Conservation (phyloP, 2,113 vertebrate species). For the Oncorhynchus nerka region DNA sequence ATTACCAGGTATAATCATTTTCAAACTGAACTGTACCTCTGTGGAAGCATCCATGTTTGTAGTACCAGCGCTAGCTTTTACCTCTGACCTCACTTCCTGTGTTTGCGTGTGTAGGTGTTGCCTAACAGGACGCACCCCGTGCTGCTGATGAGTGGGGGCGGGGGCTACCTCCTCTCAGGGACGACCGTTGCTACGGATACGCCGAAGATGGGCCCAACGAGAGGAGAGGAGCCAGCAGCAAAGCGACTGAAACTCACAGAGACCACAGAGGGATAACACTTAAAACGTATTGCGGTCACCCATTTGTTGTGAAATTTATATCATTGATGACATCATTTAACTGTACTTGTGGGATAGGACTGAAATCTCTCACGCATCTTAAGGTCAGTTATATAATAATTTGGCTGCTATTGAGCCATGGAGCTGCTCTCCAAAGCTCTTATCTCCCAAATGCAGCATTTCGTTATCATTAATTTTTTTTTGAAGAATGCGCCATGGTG, state of each 20-base stretch:
- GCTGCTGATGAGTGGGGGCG: conserved; percentile 91
- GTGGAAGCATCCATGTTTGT: background rate
- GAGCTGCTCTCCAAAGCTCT: conserved; percentile 36
- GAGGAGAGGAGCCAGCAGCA: conserved; percentile 77
- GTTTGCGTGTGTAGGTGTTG: conserved; percentile 77
- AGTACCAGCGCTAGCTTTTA: background rate
- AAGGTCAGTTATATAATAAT: conserved; percentile 24
- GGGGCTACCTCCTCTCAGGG: conserved; percentile 91
- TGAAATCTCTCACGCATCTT: conserved; percentile 17
- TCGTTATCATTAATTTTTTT: conserved; percentile 26
- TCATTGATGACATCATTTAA: background rate
- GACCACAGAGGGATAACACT: conserved; percentile 55
- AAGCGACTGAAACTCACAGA: conserved; percentile 85
- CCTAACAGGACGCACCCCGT: conserved; percentile 93
- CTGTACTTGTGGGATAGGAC: conserved; percentile 8
- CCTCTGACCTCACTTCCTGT: background rate
- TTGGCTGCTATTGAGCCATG: conserved; percentile 21
- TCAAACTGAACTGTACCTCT: background rate
- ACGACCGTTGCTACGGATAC: conserved; percentile 78
- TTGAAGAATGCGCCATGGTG: conserved; percentile 39
- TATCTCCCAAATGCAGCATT: conserved; percentile 16
- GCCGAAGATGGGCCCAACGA: conserved; percentile 50
- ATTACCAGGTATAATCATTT: conserved; percentile 86
- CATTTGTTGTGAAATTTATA: background rate
- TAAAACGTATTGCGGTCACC: background rate